Evolutionary conservation across 2,113 vertebrate species (phyloP).

Genomic region (Archilochus colubris): DNA sequence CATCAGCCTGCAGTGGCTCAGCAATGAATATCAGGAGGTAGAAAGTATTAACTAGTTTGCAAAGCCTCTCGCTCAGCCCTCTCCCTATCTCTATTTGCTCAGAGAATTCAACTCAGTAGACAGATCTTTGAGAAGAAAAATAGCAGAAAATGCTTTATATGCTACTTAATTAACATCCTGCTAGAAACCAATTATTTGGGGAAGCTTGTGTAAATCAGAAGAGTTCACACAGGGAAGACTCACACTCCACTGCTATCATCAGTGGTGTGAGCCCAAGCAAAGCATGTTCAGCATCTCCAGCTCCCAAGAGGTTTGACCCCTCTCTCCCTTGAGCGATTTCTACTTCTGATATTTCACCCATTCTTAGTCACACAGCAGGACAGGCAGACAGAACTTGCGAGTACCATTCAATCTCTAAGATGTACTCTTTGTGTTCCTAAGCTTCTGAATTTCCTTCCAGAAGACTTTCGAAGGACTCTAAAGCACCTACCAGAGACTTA

Average conservation of each 20-base stretch:
- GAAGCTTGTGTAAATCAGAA: fast-evolving
- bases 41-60: neutral
- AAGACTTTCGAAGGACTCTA: neutral
- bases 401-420: neutral
- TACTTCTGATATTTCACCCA: neutral
- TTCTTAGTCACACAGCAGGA: neutral
- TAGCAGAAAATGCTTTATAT: neutral
- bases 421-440: neutral
- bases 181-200: neutral
- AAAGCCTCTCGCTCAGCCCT: neutral
- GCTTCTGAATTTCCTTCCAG: neutral
- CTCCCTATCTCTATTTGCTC: neutral
- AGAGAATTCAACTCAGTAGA: neutral
- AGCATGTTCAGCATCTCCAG: neutral
- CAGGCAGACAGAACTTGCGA: neutral
- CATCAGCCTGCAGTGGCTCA: fast-evolving
- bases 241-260: neutral
- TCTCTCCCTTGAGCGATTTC: neutral
- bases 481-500: neutral
- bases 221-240: neutral
- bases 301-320: neutral
- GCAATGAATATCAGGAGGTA: neutral
- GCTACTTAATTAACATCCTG: neutral
- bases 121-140: neutral
- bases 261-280: neutral